Conservation (phyloP, 1,140 invertebrate genomes). For the Stegodyphus dumicola region DNA sequence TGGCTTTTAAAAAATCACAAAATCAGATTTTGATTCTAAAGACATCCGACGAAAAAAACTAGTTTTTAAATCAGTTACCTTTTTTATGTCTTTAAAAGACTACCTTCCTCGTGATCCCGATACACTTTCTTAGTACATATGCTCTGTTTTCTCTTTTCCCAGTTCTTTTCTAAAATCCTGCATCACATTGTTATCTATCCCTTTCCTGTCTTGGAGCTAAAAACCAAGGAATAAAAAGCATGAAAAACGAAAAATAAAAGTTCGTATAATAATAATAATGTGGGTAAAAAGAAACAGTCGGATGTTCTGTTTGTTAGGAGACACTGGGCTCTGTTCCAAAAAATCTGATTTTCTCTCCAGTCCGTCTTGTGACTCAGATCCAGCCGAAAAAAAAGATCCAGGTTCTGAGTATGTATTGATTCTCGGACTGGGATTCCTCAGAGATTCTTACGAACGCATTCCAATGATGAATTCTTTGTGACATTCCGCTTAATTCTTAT, state of each 20-base stretch:
- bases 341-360: conserved; percentile 5
- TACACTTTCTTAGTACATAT: background rate
- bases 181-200: too few species aligned
- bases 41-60: too few species aligned
- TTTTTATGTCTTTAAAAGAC: background rate
- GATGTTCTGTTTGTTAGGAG: conserved; percentile 30
- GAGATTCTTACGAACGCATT: too few species aligned
- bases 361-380: background rate
- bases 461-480: too few species aligned
- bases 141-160: background rate
- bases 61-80: background rate
- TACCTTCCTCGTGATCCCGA: background rate
- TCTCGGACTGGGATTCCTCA: too few species aligned
- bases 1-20: too few species aligned
- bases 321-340: conserved; percentile 51
- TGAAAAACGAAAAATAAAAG: background rate
- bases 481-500: background rate
- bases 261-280: background rate
- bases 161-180: background rate
- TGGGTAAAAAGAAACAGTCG: background rate
- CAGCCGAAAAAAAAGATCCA: background rate
- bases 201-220: too few species aligned
- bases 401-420: too few species aligned
- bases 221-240: too few species aligned
- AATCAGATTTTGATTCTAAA: too few species aligned